A percentile compares a stretch with the other conserved stretches of the same genome.
phyloP scores from a whole-genome alignment of 2,797 vertebrate species.

The Crenuchus spilurus region DNA sequence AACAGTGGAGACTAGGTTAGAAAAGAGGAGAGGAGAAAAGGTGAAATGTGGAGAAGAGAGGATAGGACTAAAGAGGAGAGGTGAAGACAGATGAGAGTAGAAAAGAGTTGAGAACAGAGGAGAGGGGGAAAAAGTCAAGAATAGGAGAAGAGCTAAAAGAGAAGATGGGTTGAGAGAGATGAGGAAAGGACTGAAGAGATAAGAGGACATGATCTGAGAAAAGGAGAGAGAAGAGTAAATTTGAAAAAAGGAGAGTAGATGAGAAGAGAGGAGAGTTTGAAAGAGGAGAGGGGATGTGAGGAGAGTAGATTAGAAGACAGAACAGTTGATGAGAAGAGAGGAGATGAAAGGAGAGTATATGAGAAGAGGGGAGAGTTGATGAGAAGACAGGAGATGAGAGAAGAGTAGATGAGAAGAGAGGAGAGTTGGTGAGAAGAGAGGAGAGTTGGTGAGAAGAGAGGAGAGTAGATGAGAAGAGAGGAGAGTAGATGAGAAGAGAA shows the following conservation, averaged over 20 bases:
- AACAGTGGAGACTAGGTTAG: not conserved
- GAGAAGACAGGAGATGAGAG: too few species aligned
- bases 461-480: conserved; percentile 57
- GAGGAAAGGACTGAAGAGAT: too few species aligned
- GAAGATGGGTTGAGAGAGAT: too few species aligned
- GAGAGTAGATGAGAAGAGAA: conserved; percentile 71
- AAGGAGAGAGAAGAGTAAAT: not conserved
- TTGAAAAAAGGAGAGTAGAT: too few species aligned
- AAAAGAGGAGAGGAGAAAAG: not conserved
- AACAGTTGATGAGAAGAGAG: not conserved
- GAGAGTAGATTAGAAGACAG: not conserved
- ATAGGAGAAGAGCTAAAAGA: not conserved
- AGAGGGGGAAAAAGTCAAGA: too few species aligned
- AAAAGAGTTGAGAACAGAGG: not conserved
- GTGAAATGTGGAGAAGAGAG: too few species aligned
- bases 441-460: conserved; percentile 64
- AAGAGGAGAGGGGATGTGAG: not conserved
- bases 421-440: conserved; percentile 58
- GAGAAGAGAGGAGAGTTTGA: too few species aligned
- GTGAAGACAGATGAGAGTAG: not conserved
- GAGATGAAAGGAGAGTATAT: not conserved
- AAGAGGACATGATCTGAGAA: not conserved
- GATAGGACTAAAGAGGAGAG: too few species aligned
- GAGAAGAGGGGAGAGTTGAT: too few species aligned
- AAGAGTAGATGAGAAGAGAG: not conserved